Evolutionary conservation across 1,140 invertebrate species (phyloP).

Genomic region (Lepidotrigona ventralis): DNA sequence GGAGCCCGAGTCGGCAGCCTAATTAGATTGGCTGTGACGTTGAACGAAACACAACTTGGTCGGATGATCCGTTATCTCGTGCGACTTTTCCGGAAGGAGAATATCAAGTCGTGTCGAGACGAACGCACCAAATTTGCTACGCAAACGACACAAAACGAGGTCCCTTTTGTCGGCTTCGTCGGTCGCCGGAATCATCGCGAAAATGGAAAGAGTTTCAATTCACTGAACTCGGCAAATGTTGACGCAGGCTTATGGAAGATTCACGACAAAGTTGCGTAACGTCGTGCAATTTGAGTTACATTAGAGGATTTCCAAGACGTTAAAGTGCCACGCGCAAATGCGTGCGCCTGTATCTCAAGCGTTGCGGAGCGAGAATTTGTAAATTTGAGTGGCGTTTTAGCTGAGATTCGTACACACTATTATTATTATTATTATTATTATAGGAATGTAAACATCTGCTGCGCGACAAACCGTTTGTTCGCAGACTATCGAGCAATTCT

Average conservation of each 20-base stretch:
- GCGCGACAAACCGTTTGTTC: too few species aligned
- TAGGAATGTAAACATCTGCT: too few species aligned
- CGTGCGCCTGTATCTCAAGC: neutral
- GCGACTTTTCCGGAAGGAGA: neutral
- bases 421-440: too few species aligned
- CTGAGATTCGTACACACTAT: neutral
- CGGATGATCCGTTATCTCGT: neutral
- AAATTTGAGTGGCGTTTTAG: too few species aligned
- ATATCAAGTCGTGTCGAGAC: neutral
- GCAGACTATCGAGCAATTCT: too few species aligned
- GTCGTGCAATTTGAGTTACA: neutral
- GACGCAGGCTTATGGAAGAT: neutral
- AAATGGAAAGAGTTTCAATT: too few species aligned
- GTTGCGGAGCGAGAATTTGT: neutral
- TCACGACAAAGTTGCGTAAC: neutral
- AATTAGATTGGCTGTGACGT: slow-evolving; percentile 17
- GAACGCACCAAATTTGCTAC: neutral
- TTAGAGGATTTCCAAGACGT: neutral
- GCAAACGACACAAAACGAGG: neutral
- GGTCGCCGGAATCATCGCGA: neutral
- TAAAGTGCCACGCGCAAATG: neutral
- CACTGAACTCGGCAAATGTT: too few species aligned
- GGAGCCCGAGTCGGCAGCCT: neutral
- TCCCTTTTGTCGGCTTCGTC: neutral
- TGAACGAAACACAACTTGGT: neutral